phyloP scores from a whole-genome alignment of 92 coral and sea anemone genomes.

The Heliopora coerulea region DNA sequence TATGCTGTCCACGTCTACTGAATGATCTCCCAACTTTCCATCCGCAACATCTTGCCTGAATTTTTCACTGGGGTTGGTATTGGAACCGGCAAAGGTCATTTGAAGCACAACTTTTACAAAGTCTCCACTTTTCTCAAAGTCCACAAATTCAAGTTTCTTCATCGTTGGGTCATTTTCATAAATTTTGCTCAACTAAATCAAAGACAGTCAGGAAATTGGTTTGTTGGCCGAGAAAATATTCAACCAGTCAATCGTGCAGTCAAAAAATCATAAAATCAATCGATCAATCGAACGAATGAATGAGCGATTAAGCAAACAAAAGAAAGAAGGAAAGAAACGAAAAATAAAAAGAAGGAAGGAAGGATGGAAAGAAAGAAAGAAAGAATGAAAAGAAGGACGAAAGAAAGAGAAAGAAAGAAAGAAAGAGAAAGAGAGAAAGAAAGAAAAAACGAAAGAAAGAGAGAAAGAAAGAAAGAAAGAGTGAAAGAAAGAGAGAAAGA shows the following conservation, averaged over 20 bases:
- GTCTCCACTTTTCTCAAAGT: neutral
- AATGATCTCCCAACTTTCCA: conserved; percentile 11
- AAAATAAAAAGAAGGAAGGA: neutral
- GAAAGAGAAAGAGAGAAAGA: too few relatives aligned
- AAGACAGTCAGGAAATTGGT: neutral
- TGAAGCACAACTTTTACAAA: neutral
- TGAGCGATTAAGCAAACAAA: neutral
- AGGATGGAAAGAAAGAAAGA: neutral
- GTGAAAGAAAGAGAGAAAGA: too few relatives aligned
- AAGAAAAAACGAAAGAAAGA: too few relatives aligned
- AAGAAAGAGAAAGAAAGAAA: too few relatives aligned
- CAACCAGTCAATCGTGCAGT: neutral
- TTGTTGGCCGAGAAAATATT: neutral
- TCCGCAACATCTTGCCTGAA: neutral
- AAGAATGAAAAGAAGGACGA: too few relatives aligned
- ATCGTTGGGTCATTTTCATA: conserved; percentile 7
- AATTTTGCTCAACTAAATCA: neutral
- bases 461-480: too few relatives aligned
- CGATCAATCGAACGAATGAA: too few relatives aligned
- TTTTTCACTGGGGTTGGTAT: neutral
- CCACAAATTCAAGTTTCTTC: neutral
- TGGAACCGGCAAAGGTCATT: conserved; percentile 1
- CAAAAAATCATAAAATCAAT: neutral
- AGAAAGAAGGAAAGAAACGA: neutral
- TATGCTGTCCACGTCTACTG: neutral